phyloP scores from a whole-genome alignment of 1,140 invertebrate genomes.

The Pseudomyrmex concolor region DNA sequence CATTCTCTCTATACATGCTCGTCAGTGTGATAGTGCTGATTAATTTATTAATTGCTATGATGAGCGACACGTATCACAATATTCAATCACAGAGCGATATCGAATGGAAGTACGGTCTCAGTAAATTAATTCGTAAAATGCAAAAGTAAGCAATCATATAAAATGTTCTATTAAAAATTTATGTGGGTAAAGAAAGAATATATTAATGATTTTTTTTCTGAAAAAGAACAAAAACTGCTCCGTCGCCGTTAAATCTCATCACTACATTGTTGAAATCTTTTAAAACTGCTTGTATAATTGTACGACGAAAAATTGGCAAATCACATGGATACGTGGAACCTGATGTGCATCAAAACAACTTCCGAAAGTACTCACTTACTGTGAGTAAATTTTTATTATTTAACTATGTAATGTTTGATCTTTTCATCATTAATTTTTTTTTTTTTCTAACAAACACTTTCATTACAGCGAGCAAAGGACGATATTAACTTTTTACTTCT shows the following conservation, averaged over 20 bases:
- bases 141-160: conserved; percentile 86
- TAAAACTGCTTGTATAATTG: conserved; percentile 84
- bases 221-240: conserved; percentile 94
- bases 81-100: conserved; percentile 99
- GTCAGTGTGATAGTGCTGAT: conserved; percentile 99
- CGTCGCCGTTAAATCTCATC: conserved; percentile 97
- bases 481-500: conserved; percentile 78
- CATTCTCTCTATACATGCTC: conserved; percentile 93
- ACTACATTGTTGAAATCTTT: conserved; percentile 95
- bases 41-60: conserved; percentile 99
- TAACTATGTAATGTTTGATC: too few species aligned
- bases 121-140: conserved; percentile 99
- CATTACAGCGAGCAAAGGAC: conserved; percentile 64
- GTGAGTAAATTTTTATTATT: conserved; percentile 23
- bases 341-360: conserved; percentile 29
- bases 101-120: conserved; percentile 99
- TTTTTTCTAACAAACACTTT: conserved; percentile 69
- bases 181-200: background rate
- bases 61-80: conserved; percentile 99
- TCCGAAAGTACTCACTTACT: conserved; percentile 68
- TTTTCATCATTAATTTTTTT: background rate
- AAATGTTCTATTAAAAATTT: background rate
- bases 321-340: conserved; percentile 75
- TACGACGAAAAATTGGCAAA: conserved; percentile 70
- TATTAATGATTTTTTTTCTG: conserved; percentile 1